phyloP scores from a whole-genome alignment of 2,888 invertebrate genomes.

The Nineta flava region DNA sequence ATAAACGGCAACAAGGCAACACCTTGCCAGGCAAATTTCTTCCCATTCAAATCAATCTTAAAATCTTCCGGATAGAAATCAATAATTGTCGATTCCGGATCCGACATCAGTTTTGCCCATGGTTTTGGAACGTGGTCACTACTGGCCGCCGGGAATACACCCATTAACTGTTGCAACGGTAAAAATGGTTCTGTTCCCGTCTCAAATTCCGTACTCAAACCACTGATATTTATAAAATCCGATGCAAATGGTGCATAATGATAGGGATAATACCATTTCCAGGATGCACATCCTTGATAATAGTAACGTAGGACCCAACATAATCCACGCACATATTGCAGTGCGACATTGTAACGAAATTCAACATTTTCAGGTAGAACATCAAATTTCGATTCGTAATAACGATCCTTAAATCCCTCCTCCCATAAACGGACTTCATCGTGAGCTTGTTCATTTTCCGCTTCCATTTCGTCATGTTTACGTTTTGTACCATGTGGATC shows the following conservation, averaged over 20 bases:
- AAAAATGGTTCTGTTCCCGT: conserved; percentile 82
- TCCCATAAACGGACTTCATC: conserved; percentile 91
- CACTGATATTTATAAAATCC: conserved; percentile 85
- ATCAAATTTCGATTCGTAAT: conserved; percentile 91
- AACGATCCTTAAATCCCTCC: conserved; percentile 94
- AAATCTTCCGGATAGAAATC: conserved; percentile 99
- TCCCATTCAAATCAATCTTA: conserved; percentile 95
- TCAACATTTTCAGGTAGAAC: conserved; percentile 55
- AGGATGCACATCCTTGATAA: conserved; percentile 97
- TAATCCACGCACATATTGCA: conserved; percentile 88
- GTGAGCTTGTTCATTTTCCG: conserved; percentile 55
- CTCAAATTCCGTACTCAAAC: conserved; percentile 76
- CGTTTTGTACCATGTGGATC: conserved; percentile 34
- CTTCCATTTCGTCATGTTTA: conserved; percentile 27
- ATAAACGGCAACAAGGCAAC: conserved; percentile 97
- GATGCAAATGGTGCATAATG: conserved; percentile 99
- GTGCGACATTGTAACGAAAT: conserved; percentile 81
- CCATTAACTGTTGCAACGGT: conserved; percentile 97
- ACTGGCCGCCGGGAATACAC: conserved; percentile 97
- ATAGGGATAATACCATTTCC: conserved; percentile 99
- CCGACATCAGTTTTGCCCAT: conserved; percentile 87
- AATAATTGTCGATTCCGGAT: conserved; percentile 83
- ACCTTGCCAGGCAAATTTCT: conserved; percentile 99
- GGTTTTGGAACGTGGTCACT: conserved; percentile 82
- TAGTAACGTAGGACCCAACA: conserved; percentile 98